Evolutionary conservation across 1,140 invertebrate genomes (phyloP).

Genomic region (Brachionus koreanus): DNA sequence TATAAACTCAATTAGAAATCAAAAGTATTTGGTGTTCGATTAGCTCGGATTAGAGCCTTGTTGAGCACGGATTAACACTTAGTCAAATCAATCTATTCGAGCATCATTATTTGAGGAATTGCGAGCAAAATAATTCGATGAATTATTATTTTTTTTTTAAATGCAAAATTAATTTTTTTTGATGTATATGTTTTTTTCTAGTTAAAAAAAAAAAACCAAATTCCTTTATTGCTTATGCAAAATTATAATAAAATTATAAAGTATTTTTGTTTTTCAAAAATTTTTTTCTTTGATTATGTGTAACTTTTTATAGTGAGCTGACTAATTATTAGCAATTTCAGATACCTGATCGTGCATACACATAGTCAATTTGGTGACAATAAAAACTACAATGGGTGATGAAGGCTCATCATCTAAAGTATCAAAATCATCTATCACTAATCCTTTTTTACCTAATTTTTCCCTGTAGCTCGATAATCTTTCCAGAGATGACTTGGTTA

Average conservation of each 20-base stretch:
- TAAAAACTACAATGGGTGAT: conserved; percentile 21
- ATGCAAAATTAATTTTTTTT: not conserved
- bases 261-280: not conserved
- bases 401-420: conserved; percentile 38
- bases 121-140: not conserved
- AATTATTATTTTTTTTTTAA: conserved; percentile 6
- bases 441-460: not conserved
- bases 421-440: not conserved
- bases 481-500: conserved; percentile 12
- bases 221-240: not conserved
- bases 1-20: not conserved
- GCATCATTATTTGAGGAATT: not conserved
- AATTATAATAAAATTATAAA: conserved; percentile 13
- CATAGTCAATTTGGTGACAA: not conserved
- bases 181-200: not conserved
- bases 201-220: not conserved
- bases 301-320: not conserved
- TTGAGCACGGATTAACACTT: not conserved
- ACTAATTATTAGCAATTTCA: not conserved
- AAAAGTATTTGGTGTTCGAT: not conserved
- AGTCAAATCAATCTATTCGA: not conserved
- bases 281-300: not conserved
- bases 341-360: not conserved
- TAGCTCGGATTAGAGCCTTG: not conserved
- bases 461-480: conserved; percentile 14